Evolutionary conservation across 1,140 invertebrate genomes (phyloP).

Genomic region (Brachionus paranguensis): DNA sequence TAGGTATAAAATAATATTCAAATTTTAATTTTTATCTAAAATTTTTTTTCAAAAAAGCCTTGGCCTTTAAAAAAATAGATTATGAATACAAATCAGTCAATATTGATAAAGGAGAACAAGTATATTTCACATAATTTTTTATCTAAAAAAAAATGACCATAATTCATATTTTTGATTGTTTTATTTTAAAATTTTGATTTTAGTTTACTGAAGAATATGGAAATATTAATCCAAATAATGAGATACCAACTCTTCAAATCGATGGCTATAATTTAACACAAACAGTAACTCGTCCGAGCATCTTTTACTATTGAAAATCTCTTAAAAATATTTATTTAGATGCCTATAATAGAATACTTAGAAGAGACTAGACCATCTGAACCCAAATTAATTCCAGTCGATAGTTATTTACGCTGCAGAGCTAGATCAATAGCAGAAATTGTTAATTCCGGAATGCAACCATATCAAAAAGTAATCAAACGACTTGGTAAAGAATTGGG

Average conservation of each 20-base stretch:
- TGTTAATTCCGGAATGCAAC: slow-evolving; percentile 86
- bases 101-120: slow-evolving; percentile 60
- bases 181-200: neutral
- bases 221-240: neutral
- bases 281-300: neutral
- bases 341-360: slow-evolving; percentile 89
- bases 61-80: slow-evolving; percentile 86
- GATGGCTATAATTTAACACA: neutral
- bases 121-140: neutral
- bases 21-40: neutral
- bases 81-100: slow-evolving; percentile 87
- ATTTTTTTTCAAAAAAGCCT: slow-evolving; percentile 54
- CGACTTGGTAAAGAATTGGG: slow-evolving; percentile 45
- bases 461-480: slow-evolving; percentile 76
- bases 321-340: slow-evolving; percentile 51
- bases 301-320: slow-evolving; percentile 40
- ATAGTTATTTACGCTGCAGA: slow-evolving; percentile 67
- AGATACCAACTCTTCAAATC: slow-evolving; percentile 16
- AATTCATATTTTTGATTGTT: too few relatives aligned
- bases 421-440: slow-evolving; percentile 70
- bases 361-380: slow-evolving; percentile 80
- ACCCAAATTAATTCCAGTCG: slow-evolving; percentile 71
- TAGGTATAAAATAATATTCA: slow-evolving; percentile 54
- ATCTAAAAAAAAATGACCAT: neutral
- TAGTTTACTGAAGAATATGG: slow-evolving; percentile 43